Base-by-base conservation (phyloP, 2,797 vertebrate genomes). In the Pangasius krempfi region DNA sequence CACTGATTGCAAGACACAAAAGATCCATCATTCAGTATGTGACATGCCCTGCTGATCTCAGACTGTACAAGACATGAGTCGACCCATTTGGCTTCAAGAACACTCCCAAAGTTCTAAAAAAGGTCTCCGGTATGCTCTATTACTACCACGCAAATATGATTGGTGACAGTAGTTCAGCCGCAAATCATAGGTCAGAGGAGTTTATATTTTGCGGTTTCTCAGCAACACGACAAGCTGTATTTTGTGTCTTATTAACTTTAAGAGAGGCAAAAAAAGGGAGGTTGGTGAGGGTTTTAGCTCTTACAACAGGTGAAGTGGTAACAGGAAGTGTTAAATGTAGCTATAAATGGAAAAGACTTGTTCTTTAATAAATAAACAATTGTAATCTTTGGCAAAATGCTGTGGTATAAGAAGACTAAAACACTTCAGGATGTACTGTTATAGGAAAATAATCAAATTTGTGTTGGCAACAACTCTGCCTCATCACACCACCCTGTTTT, bases 1-100 rank as follows among this genome's bases (percentile, higher is more conserved):
- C 75, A 40, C 27, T 62, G 47, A 68, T 81, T 79, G 2, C 68
- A 72, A 82, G 40, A 82, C 73, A 44, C 75, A 88, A 80, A 86
- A 47, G 73, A 78, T 78, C 66, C 84, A 81, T 87, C 73, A 16
- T 86, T 50, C 20, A 10, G 50, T 20, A 27, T 44, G 56, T 47
- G 30, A 78, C 40, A 8, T 56, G 73, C 79, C 68, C 18, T 66
- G 78, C 86, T 86, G 25, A 83, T 81, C 86, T 88, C 89, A 81
- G 86, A 47, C n/a, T 9, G 13, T 27, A 20, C 47, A 44, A 62
- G 62, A 66, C 50, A 27, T 40, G 44, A 86, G 76, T 37, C 33
- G 10, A 76, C 27, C 3, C 13, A 33, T 56, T 44, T 5, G 18
- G 44, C 37, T 79, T 44, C 62, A 70, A 22, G 13, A 60, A 58